phyloP scores from a whole-genome alignment of 2,113 vertebrate species.

The Amblyornis subalaris region DNA sequence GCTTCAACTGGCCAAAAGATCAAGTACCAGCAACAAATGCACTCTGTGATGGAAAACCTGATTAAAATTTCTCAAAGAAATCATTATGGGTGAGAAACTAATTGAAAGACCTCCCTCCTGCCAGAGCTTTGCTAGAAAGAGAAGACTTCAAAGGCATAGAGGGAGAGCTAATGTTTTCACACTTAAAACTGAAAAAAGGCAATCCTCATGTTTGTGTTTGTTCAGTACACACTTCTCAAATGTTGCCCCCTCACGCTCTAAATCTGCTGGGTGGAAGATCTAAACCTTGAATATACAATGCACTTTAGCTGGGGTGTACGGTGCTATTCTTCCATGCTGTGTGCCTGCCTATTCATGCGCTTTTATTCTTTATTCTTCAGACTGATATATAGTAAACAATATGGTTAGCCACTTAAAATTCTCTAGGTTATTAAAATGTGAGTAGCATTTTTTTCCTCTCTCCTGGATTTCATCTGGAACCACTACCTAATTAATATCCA shows the following conservation, averaged over 20 bases:
- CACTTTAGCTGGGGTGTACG: conserved; percentile 41
- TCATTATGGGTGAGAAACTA: conserved; percentile 63
- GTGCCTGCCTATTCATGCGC: conserved; percentile 33
- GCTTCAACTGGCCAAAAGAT: conserved; percentile 48
- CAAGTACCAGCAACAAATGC: conserved; percentile 51
- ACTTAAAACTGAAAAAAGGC: conserved; percentile 56
- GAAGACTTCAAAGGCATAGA: conserved; percentile 60
- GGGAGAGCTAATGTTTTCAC: conserved; percentile 61
- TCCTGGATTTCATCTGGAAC: conserved; percentile 51
- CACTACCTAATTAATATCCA: conserved; percentile 61
- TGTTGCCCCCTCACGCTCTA: conserved; percentile 43
- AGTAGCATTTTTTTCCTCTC: background rate
- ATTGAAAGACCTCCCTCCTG: conserved; percentile 63
- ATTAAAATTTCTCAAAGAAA: conserved; percentile 71
- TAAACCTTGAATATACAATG: conserved; percentile 62
- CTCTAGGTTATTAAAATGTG: conserved; percentile 65
- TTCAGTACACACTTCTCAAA: conserved; percentile 59
- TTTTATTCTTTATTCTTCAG: conserved; percentile 55
- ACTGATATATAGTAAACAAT: conserved; percentile 61
- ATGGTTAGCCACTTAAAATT: conserved; percentile 66
- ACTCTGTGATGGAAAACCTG: conserved; percentile 57
- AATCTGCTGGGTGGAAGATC: conserved; percentile 59
- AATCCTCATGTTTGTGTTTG: conserved; percentile 64
- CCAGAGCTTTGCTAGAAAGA: conserved; percentile 56
- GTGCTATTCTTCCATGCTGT: conserved; percentile 48